Conservation (phyloP, 2,888 invertebrate genomes). For the Lathronympha strigana region DNA sequence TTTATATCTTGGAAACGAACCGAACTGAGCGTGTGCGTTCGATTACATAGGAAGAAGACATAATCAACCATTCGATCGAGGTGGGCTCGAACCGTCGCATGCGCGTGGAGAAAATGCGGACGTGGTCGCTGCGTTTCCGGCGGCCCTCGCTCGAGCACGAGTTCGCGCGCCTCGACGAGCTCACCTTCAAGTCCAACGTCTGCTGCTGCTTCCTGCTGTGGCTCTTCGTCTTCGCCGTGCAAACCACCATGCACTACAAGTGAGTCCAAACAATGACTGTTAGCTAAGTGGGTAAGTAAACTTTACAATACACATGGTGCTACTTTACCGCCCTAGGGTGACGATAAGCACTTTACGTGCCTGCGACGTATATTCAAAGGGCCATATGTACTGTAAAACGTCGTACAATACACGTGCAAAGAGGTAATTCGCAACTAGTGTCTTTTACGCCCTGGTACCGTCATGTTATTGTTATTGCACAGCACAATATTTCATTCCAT, state of each 20-base stretch:
- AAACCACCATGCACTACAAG: conserved; percentile 89
- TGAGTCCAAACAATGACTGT: too few relatives aligned
- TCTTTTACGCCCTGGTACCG: too few relatives aligned
- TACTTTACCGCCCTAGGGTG: too few relatives aligned
- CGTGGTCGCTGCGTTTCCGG: conserved; percentile 94
- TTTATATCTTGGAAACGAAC: not conserved
- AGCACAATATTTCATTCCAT: too few relatives aligned
- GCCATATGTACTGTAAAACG: too few relatives aligned
- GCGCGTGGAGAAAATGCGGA: conserved; percentile 93
- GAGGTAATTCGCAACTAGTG: too few relatives aligned
- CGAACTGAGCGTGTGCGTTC: conserved; percentile 1
- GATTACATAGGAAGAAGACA: conserved; percentile 87
- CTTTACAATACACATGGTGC: too few relatives aligned
- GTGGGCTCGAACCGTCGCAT: conserved; percentile 95
- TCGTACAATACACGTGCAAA: too few relatives aligned
- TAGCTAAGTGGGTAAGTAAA: too few relatives aligned
- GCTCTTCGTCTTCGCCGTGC: conserved; percentile 93
- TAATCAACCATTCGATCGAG: conserved; percentile 93
- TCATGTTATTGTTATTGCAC: too few relatives aligned
- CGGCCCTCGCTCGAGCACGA: conserved; percentile 91
- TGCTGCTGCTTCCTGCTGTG: conserved; percentile 96
- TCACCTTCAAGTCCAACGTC: conserved; percentile 97
- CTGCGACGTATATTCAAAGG: too few relatives aligned
- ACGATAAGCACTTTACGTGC: too few relatives aligned
- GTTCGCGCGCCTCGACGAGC: conserved; percentile 94